A percentile compares a stretch with the other conserved stretches of the same genome.
Conservation (phyloP, 2,797 vertebrate genomes). For the Melanogrammus aeglefinus region DNA sequence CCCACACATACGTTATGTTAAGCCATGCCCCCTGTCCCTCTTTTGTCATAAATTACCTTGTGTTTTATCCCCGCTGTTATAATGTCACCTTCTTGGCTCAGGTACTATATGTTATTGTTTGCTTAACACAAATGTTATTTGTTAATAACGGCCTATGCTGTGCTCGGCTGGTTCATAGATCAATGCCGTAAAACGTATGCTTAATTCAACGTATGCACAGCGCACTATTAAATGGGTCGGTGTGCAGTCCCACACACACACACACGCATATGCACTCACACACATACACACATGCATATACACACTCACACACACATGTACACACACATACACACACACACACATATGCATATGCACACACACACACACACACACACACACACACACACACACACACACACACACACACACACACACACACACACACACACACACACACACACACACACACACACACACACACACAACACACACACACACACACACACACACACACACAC, state of each 20-base stretch:
- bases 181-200: background rate
- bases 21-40: slow-evolving; percentile 21
- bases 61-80: slow-evolving; percentile 22
- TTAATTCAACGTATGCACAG: background rate
- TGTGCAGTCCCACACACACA: slow-evolving; percentile 36
- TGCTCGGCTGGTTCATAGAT: no score
- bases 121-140: slow-evolving; percentile 18
- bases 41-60: slow-evolving; percentile 43
- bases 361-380: slow-evolving; percentile 1
- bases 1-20: background rate
- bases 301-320: background rate
- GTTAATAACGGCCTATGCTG: slow-evolving; percentile 22
- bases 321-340: background rate
- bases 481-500: background rate
- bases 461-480: slow-evolving; percentile 1
- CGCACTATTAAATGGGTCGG: slow-evolving; percentile 32
- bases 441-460: background rate
- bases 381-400: slow-evolving; percentile 6
- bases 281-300: background rate
- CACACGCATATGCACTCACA: slow-evolving; percentile 9
- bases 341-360: background rate
- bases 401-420: slow-evolving; percentile 7
- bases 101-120: slow-evolving; percentile 28
- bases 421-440: background rate
- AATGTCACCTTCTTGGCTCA: slow-evolving; percentile 15